These are phyloP conservation scores for Nasonia giraulti DNA, from an alignment of 1,140 invertebrate genomes.

Conservation along the genomic window DNA sequence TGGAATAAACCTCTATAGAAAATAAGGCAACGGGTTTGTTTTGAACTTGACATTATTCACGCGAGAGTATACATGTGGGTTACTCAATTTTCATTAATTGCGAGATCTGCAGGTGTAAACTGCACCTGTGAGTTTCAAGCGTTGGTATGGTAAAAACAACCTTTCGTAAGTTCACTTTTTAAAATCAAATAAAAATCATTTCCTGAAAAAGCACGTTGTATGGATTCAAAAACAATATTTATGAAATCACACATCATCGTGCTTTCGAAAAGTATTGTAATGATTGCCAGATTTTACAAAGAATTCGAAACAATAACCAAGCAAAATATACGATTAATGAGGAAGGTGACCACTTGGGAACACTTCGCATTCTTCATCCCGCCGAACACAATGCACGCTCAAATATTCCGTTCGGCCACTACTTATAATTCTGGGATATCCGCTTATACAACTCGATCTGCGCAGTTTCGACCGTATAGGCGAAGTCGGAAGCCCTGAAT, in stretches of 20 bases:
- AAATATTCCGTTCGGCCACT: not conserved
- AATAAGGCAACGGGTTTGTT: constrained; percentile 8
- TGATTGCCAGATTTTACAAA: no score
- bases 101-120: constrained; percentile 31
- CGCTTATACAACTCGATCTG: no score
- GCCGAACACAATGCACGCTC: not conserved
- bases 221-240: no score
- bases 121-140: constrained; percentile 35
- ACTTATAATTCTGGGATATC: no score
- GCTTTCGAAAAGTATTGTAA: no score
- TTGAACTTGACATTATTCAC: constrained; percentile 33
- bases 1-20: no score
- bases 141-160: not conserved
- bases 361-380: not conserved
- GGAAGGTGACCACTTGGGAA: no score
- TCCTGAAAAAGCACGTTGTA: no score
- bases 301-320: no score
- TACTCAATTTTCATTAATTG: constrained; percentile 33
- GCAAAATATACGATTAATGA: no score
- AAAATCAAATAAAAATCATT: constrained; percentile 3
- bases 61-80: not conserved
- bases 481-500: not conserved
- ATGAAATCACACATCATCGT: no score
- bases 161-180: constrained; percentile 9
- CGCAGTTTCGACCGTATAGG: no score